phyloP scores from a whole-genome alignment of 2,797 vertebrate genomes.

The Zalophus californianus region DNA sequence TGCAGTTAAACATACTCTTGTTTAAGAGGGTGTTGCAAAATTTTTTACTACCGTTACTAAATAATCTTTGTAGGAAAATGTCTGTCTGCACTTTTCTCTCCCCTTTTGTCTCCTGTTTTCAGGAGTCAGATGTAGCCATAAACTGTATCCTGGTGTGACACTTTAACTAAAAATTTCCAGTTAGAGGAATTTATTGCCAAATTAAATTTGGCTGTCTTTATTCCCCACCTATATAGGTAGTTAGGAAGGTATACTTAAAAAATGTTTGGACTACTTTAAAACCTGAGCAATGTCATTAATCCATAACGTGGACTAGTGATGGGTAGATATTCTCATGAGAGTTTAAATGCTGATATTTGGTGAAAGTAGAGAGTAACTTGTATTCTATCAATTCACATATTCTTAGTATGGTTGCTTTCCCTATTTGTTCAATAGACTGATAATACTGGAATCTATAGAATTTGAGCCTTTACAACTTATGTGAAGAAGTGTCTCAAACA shows the following conservation, averaged over 20 bases:
- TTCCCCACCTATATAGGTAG: constrained; percentile 34
- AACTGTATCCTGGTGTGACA: constrained; percentile 77
- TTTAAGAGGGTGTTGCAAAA: constrained; percentile 70
- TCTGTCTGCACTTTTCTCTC: constrained; percentile 80
- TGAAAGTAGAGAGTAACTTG: constrained; percentile 73
- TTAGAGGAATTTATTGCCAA: constrained; percentile 80
- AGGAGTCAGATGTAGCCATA: constrained; percentile 82
- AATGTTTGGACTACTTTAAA: constrained; percentile 67
- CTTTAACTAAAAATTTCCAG: constrained; percentile 74
- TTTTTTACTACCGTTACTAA: constrained; percentile 63
- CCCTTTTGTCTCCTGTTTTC: constrained; percentile 85
- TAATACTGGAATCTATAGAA: constrained; percentile 82
- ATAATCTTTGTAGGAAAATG: constrained; percentile 84
- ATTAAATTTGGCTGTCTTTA: constrained; percentile 73
- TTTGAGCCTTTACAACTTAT: constrained; percentile 82
- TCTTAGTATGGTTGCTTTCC: constrained; percentile 63
- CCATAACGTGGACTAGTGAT: constrained; percentile 78
- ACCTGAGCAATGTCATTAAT: constrained; percentile 76
- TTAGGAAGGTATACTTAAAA: constrained; percentile 57
- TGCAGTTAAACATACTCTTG: constrained; percentile 73
- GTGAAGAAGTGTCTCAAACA: constrained; percentile 75
- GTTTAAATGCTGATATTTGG: constrained; percentile 83
- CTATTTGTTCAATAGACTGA: constrained; percentile 75
- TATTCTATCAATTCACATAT: constrained; percentile 70
- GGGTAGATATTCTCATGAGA: constrained; percentile 81